phyloP scores from a whole-genome alignment of 2,113 vertebrate genomes.

The Pan paniscus region DNA sequence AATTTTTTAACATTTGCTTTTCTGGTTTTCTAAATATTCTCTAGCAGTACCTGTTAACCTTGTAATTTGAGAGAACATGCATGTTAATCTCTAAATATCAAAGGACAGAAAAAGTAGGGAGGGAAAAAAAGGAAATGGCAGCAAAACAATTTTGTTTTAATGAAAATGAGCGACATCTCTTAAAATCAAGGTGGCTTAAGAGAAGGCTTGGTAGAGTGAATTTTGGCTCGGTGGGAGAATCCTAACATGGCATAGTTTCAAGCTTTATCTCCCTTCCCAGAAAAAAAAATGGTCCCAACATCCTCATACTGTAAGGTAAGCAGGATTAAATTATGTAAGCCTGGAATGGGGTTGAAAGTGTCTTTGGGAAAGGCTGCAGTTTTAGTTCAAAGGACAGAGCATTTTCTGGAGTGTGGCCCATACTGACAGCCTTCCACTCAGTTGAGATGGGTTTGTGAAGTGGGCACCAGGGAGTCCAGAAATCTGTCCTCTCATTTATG shows the following conservation, averaged over 20 bases:
- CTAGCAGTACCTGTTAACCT: background rate
- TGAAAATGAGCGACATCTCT: background rate
- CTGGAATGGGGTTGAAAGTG: background rate
- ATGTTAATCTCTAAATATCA: background rate
- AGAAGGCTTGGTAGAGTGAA: background rate
- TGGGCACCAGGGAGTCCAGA: background rate
- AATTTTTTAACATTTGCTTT: conserved; percentile 9
- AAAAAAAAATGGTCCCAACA: background rate
- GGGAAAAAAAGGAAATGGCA: background rate
- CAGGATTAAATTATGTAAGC: background rate
- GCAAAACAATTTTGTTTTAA: background rate
- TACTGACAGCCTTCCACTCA: background rate
- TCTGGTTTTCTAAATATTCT: conserved; percentile 9
- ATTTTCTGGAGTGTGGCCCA: background rate
- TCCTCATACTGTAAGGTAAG: background rate
- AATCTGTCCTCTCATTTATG: background rate
- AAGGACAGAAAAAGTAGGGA: background rate
- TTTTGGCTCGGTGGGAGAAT: background rate
- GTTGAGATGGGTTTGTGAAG: background rate
- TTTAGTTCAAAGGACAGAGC: background rate
- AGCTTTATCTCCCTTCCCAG: background rate
- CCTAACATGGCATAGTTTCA: background rate
- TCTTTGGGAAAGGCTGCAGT: background rate
- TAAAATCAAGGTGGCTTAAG: background rate
- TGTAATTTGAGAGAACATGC: background rate